These are phyloP conservation scores for Dendroctonus ponderosae DNA, from an alignment of 1,140 invertebrate genomes.

Conservation along the genomic window DNA sequence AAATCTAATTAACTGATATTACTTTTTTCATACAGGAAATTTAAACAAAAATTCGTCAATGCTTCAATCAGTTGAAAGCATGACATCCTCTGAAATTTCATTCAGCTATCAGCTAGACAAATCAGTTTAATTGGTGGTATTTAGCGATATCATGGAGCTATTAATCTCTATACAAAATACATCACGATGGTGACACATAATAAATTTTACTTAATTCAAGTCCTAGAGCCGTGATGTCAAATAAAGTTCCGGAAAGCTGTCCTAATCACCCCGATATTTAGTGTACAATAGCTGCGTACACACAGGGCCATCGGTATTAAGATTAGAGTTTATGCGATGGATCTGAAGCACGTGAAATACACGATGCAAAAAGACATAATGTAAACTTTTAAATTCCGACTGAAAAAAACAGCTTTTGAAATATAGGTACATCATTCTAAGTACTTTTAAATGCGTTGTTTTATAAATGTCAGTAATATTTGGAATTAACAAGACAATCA, in stretches of 20 bases:
- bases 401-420: neutral
- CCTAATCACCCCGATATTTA: conserved; percentile 30
- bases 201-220: conserved; percentile 33
- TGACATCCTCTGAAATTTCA: too few species aligned
- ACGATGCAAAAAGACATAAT: neutral
- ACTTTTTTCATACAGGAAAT: too few species aligned
- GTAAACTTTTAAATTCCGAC: neutral
- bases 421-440: too few species aligned
- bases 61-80: too few species aligned
- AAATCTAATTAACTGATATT: too few species aligned
- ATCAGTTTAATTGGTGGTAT: conserved; percentile 29
- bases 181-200: conserved; percentile 32
- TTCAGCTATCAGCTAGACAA: conserved; percentile 4
- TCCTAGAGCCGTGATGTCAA: conserved; percentile 27
- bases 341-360: neutral
- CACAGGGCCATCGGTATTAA: conserved; percentile 16
- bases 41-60: too few species aligned
- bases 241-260: conserved; percentile 31
- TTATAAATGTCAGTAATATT: too few species aligned
- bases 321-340: conserved; percentile 9
- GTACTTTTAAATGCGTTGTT: too few species aligned
- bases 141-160: conserved; percentile 25
- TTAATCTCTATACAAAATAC: conserved; percentile 35
- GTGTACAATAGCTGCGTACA: conserved; percentile 12
- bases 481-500: too few species aligned